Percentiles rank a stretch among this genome's conserved stretches.
phyloP scores from a whole-genome alignment of 1,140 invertebrate species.

The Heliothis subflexa region DNA sequence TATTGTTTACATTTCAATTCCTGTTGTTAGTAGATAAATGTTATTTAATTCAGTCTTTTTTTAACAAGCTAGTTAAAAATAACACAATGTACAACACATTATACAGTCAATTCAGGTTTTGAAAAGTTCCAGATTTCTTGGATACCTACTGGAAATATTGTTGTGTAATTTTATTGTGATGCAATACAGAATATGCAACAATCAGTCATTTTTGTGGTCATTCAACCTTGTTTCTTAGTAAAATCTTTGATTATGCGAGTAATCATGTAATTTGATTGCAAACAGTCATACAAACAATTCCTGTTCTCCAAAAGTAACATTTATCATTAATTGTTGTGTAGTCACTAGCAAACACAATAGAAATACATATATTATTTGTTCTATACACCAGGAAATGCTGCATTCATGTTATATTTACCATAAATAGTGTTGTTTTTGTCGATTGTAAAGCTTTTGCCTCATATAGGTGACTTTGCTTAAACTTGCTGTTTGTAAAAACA shows the following conservation, averaged over 20 bases:
- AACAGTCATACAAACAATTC: not conserved
- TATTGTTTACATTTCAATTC: too few relatives aligned
- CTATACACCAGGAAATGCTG: not conserved
- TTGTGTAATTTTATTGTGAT: conserved; percentile 15
- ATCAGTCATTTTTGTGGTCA: not conserved
- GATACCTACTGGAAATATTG: not conserved
- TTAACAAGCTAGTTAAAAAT: too few relatives aligned
- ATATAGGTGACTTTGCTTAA: not conserved
- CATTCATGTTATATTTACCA: conserved; percentile 2
- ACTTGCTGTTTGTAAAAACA: not conserved
- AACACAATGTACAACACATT: too few relatives aligned
- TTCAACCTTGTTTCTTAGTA: not conserved
- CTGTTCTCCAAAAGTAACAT: not conserved
- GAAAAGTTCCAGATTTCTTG: not conserved
- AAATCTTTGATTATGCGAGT: not conserved
- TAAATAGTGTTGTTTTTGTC: not conserved
- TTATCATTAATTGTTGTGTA: too few relatives aligned
- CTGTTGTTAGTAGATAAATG: too few relatives aligned
- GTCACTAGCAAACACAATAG: not conserved
- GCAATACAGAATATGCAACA: not conserved
- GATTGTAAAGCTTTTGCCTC: not conserved
- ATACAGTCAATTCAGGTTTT: not conserved
- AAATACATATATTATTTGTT: not conserved
- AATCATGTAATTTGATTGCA: conserved; percentile 7
- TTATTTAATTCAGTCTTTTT: too few relatives aligned